These are phyloP conservation scores for Spatulosminthurus flaviceps DNA, from an alignment of 2,888 invertebrate genomes.

Conservation along the genomic window DNA sequence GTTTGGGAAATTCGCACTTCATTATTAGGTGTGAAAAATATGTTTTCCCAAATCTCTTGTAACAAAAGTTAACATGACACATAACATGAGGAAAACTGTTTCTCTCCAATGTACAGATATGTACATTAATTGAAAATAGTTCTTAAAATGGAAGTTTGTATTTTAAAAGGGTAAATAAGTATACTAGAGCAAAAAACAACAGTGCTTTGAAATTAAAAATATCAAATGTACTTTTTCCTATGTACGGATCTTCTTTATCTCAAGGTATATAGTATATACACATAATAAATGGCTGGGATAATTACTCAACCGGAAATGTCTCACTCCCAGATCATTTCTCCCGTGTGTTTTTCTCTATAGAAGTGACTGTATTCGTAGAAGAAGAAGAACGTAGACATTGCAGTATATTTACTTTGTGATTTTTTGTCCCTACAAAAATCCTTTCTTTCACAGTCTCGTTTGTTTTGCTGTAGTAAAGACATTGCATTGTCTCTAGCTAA, in stretches of 20 bases:
- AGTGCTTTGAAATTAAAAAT: too few species aligned
- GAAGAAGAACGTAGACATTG: too few species aligned
- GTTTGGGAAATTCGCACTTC: background rate
- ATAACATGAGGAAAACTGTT: background rate
- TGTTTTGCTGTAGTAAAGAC: constrained; percentile 3
- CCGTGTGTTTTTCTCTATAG: background rate
- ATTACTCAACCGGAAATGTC: constrained; percentile 27
- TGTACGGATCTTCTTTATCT: too few species aligned
- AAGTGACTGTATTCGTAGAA: too few species aligned
- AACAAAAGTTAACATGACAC: background rate
- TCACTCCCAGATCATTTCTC: constrained; percentile 11
- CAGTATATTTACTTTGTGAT: background rate
- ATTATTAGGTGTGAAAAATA: background rate
- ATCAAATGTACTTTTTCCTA: too few species aligned
- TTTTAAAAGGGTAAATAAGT: too few species aligned
- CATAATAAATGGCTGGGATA: background rate
- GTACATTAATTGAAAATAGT: background rate
- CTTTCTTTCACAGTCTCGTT: background rate
- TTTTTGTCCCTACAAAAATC: background rate
- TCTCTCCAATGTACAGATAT: too few species aligned
- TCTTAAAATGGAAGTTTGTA: background rate
- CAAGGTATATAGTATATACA: background rate
- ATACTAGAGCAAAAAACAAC: too few species aligned
- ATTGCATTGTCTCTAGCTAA: background rate
- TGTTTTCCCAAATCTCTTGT: background rate